Base-by-base conservation (phyloP, 2,113 vertebrate genomes). In the Phocoena sinus region DNA sequence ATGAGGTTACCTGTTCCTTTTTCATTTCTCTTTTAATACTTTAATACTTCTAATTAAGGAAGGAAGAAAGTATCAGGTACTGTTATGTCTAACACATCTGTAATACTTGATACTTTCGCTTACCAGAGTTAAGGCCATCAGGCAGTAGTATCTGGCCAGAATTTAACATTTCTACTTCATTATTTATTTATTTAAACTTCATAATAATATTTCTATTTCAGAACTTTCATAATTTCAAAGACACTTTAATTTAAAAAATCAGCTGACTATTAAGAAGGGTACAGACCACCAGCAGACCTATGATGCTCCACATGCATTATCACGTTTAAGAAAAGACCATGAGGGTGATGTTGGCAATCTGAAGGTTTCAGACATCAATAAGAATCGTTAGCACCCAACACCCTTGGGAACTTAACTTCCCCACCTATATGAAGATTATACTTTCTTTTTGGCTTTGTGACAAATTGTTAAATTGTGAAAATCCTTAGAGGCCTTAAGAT, bases 21-120 rank as follows among this genome's bases (percentile, higher is more conserved):
- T 85, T n/a, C 44, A 87, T 82, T 95, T 73, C 60, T 84, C 81
- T 86, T 80, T 94, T 77, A 83, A 95, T 50, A 26, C 11, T 89
- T 90, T 71, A 83, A 94, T 63, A 26, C 25, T 91, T 90, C 68
- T 91, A 88, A 90, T 50, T 53, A 76, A 70, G 6, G 36, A 65
- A 76, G 18, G 6, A 87, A 89, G 28, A 83, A 63, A 36, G 15
- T 28, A 70, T 71, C n/a, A 44, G 20, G 56, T 67, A 18, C n/a
- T 71, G 2, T 31, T 62, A 70, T n/a, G 6, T 41, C 28, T 31
- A 93, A 93, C 20, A 53, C 18, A 89, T 28, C 80, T 41, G 1
- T 76, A 33, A 36, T 68, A 93, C 8, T 33, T 92, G 60, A 71
- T 65, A 76, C 15, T 77, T 36, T 93, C 7, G 2, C 28, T 65